Evolutionary conservation across 2,797 vertebrate species (phyloP).

Genomic region (Acipenser transmontanus): DNA sequence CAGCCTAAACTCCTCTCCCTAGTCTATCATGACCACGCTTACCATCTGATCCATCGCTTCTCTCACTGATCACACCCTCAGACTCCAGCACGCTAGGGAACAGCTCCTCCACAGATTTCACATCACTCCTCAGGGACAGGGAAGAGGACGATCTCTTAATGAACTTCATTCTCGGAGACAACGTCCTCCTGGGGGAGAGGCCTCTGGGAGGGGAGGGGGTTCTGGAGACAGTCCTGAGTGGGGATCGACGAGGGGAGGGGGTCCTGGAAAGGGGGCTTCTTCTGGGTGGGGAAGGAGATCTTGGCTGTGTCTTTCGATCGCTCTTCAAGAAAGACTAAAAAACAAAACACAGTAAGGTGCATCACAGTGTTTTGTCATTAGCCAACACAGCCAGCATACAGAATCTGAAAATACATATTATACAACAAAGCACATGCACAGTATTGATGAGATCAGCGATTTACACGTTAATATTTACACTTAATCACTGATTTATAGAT

Average conservation of each 20-base stretch:
- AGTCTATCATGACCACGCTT: constrained; percentile 27
- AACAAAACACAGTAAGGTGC: not conserved
- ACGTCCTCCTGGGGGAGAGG: not conserved
- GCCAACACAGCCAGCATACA: no score
- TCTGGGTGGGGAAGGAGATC: constrained; percentile 3
- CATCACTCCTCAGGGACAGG: constrained; percentile 37
- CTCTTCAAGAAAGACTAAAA: constrained; percentile 35
- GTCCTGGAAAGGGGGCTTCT: constrained; percentile 19
- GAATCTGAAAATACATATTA: no score
- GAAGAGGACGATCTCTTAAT: constrained; percentile 35
- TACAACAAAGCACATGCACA: no score
- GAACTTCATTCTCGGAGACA: constrained; percentile 15
- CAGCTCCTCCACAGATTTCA: constrained; percentile 60
- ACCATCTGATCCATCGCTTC: constrained; percentile 53
- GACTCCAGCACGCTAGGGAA: constrained; percentile 32
- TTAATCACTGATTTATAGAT: no score
- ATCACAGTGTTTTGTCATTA: not conserved
- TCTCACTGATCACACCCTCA: constrained; percentile 44
- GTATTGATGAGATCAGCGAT: no score
- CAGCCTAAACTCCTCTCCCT: not conserved
- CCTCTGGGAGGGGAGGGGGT: not conserved
- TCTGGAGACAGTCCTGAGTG: not conserved
- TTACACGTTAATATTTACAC: no score
- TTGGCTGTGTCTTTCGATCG: constrained; percentile 10
- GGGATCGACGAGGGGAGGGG: not conserved